These are phyloP conservation scores for Silurus asotus DNA, from an alignment of 2,113 vertebrate species.

Conservation along the genomic window DNA sequence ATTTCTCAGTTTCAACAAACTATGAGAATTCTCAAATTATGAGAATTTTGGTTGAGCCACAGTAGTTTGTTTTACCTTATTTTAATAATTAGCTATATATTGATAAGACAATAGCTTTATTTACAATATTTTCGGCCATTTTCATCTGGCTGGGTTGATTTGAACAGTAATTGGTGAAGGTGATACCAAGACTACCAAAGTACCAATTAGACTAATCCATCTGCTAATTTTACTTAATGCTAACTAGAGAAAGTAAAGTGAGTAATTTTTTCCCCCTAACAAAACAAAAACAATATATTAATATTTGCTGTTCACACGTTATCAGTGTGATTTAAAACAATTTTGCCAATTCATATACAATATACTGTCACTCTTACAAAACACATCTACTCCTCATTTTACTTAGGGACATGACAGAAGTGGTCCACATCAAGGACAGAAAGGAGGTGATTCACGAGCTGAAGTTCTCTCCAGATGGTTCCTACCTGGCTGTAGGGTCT, in stretches of 20 bases:
- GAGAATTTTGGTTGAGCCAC: background rate
- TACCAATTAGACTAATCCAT: too few relatives aligned
- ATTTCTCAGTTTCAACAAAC: background rate
- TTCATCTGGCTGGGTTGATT: too few relatives aligned
- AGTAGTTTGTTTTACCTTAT: background rate
- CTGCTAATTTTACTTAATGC: too few relatives aligned
- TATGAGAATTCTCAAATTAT: too few relatives aligned
- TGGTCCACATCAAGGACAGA: conserved; percentile 95
- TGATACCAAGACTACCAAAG: too few relatives aligned
- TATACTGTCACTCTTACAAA: background rate
- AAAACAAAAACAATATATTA: background rate
- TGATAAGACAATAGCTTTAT: too few relatives aligned
- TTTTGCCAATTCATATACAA: background rate
- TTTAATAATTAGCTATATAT: background rate
- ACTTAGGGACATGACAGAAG: conserved; percentile 95
- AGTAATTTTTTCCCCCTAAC: background rate
- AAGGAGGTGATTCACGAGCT: conserved; percentile 98
- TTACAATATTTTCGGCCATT: too few relatives aligned
- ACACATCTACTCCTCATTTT: background rate
- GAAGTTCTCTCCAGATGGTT: conserved; percentile 94
- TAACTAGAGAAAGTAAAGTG: background rate
- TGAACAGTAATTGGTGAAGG: too few relatives aligned
- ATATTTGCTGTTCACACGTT: background rate
- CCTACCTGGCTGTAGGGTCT: conserved; percentile 92
- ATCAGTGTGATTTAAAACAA: background rate